Percentiles rank a stretch among this genome's conserved stretches.
phyloP scores from a whole-genome alignment of 2,797 vertebrate species.

The Menidia menidia region DNA sequence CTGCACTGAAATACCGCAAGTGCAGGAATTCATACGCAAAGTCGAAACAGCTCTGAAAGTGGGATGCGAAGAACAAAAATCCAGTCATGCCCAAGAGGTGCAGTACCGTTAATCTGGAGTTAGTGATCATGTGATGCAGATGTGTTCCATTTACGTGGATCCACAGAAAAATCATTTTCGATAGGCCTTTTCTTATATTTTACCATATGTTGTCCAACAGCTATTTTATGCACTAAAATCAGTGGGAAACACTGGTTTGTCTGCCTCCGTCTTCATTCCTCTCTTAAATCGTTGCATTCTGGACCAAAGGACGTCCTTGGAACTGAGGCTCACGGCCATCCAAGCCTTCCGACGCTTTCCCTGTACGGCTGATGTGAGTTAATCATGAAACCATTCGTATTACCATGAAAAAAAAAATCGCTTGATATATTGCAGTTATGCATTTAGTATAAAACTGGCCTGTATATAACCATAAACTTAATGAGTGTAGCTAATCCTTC shows the following conservation, averaged over 20 bases:
- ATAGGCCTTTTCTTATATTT: background rate
- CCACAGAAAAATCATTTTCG: background rate
- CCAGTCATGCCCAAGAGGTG: constrained; percentile 64
- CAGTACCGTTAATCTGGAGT: background rate
- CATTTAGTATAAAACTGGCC: background rate
- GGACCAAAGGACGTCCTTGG: constrained; percentile 47
- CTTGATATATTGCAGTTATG: too few relatives aligned
- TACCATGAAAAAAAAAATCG: too few relatives aligned
- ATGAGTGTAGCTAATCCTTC: background rate
- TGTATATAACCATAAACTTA: background rate
- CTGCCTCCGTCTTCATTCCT: constrained; percentile 72
- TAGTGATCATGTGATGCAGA: background rate
- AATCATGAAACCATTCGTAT: background rate
- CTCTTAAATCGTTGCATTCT: constrained; percentile 76
- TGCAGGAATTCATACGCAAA: constrained; percentile 78
- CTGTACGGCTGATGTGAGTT: constrained; percentile 84
- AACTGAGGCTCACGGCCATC: constrained; percentile 83
- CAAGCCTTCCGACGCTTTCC: constrained; percentile 89
- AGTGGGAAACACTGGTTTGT: constrained; percentile 85
- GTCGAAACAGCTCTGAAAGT: constrained; percentile 75
- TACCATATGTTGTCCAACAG: constrained; percentile 63
- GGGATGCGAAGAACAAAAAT: constrained; percentile 67
- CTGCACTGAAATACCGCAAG: constrained; percentile 78
- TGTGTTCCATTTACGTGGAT: background rate
- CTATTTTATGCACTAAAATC: constrained; percentile 85